Base-by-base conservation (phyloP, 2,113 vertebrate species). In the Syngnathus scovelli region DNA sequence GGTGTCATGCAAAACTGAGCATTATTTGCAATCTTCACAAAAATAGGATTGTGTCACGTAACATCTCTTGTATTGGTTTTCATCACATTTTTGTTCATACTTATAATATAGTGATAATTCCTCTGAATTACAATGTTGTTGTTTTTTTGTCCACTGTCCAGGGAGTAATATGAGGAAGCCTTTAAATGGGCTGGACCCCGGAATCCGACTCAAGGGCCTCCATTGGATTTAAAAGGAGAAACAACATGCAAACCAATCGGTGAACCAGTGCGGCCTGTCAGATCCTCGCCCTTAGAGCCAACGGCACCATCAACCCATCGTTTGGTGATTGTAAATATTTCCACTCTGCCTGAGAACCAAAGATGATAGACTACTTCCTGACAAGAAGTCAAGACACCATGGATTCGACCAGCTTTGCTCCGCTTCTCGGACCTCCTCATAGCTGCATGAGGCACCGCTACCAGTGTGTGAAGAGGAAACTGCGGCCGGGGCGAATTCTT, bases 401-500 rank as follows among this genome's bases (percentile, higher is more conserved):
- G 78, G 64, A 59, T 65, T 65, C 74, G 39, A 66, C 73, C 58
- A 52, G 71, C 69, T 82, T 67, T 16, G 56, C 69, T 44, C 80
- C 78, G 67, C 76, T 69, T 19, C 74, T 82, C 78, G 79, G 75
- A 58, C 68, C 66, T 61, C 70, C 61, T 67, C 71, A 54, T 51
- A 63, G 64, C 13, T 75, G 72, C 67, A 61, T 83, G 71, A 80
- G 84, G 78, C 86, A 87, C 43, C 87, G 76, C 61, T 80, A 81
- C 70, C 85, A 83, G 66, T 87, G 86, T 27, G 76, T 94, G 67
- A 93, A 86, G 81, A 95, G 94, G 91, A 99, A 96, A 92, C 83
- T 96, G 79, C 92, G 93, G 60, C 87, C 92, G 9, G 91, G 93
- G 75, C 83, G 96, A 64, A 81, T 99, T 77, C 70, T 94, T 61